Evolutionary conservation across 2,888 invertebrate species (phyloP).

Genomic region (Sipha maydis): DNA sequence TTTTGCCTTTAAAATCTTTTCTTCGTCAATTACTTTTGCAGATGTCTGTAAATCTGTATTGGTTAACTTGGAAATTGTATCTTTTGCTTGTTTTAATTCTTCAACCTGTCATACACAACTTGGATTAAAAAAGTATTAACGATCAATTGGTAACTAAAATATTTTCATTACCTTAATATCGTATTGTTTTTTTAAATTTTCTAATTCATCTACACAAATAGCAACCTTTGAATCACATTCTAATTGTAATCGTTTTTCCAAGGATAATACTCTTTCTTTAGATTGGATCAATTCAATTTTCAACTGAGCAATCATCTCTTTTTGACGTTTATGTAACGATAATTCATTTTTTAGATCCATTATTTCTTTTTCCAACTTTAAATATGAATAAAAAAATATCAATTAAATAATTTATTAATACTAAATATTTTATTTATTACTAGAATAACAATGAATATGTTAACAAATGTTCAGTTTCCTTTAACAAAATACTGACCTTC

Average conservation of each 20-base stretch:
- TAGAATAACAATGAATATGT: no score
- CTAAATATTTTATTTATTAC: no score
- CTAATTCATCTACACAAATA: conserved; percentile 40
- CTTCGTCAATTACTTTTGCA: conserved; percentile 22
- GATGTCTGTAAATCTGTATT: conserved; percentile 26
- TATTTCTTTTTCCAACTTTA: conserved; percentile 52
- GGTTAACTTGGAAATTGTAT: conserved; percentile 36
- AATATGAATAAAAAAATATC: not conserved
- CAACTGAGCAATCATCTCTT: conserved; percentile 48
- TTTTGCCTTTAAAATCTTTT: conserved; percentile 41
- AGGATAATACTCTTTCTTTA: conserved; percentile 48
- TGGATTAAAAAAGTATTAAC: not conserved
- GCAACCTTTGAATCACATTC: conserved; percentile 44
- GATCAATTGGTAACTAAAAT: not conserved
- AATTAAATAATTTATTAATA: not conserved
- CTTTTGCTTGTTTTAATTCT: conserved; percentile 53
- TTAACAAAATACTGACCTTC: no score
- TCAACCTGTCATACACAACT: conserved; percentile 21
- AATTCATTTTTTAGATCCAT: conserved; percentile 46
- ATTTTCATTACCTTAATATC: conserved; percentile 32
- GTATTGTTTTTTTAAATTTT: conserved; percentile 43
- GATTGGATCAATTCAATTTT: conserved; percentile 55
- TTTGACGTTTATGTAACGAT: conserved; percentile 37
- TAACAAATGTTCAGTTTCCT: no score
- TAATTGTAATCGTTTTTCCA: conserved; percentile 44